phyloP scores from a whole-genome alignment of 1,140 invertebrate genomes.

The Bombus terrestris region DNA sequence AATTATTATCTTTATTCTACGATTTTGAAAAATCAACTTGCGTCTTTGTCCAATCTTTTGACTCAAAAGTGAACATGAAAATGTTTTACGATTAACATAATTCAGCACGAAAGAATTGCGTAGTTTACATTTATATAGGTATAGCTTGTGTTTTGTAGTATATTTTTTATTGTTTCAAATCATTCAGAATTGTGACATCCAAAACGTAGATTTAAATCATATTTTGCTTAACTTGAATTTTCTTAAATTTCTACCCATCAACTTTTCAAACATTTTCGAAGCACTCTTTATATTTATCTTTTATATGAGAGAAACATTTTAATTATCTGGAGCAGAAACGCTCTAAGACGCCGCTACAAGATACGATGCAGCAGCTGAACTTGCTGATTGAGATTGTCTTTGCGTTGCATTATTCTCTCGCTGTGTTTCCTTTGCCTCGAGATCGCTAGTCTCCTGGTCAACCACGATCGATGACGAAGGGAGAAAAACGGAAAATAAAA shows the following conservation, averaged over 20 bases:
- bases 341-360: background rate
- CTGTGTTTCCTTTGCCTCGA: background rate
- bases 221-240: too few species aligned
- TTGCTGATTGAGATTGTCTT: background rate
- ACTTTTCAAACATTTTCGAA: too few species aligned
- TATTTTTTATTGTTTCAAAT: background rate
- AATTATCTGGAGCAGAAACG: too few species aligned
- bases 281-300: too few species aligned
- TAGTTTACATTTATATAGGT: background rate
- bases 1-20: too few species aligned
- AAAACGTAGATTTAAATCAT: too few species aligned
- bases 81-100: background rate
- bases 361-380: background rate
- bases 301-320: too few species aligned
- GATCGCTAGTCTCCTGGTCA: conserved; percentile 10
- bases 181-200: too few species aligned
- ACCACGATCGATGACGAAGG: conserved; percentile 20
- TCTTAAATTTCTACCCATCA: too few species aligned
- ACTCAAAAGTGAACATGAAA: background rate
- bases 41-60: background rate
- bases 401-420: background rate
- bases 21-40: background rate
- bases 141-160: background rate
- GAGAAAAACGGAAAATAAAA: background rate
- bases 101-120: too few species aligned